These are phyloP conservation scores for Ligdia adustata DNA, from an alignment of 2,888 invertebrate genomes.

Conservation along the genomic window DNA sequence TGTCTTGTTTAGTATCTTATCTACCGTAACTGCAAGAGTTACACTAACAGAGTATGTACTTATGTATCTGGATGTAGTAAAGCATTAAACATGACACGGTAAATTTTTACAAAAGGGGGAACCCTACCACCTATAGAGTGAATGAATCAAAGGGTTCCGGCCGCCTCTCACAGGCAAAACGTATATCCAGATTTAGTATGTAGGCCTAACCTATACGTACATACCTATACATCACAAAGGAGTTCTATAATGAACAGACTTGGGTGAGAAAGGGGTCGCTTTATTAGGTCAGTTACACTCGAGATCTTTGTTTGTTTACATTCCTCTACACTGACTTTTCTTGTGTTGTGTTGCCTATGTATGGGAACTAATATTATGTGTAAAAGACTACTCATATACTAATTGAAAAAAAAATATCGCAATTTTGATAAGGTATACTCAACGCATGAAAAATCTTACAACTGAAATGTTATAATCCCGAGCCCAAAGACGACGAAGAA, in stretches of 20 bases:
- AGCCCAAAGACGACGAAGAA: no score
- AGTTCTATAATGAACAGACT: slow-evolving; percentile 81
- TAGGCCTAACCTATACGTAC: slow-evolving; percentile 9
- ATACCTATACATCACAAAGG: slow-evolving; percentile 71
- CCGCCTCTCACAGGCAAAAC: slow-evolving; percentile 59
- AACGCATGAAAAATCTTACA: no score
- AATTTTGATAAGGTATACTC: no score
- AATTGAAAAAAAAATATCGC: no score
- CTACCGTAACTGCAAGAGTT: no score
- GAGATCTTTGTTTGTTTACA: slow-evolving; percentile 71
- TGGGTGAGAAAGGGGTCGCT: slow-evolving; percentile 77
- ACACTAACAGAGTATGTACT: no score
- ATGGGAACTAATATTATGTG: no score
- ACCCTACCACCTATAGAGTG: neutral
- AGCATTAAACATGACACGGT: no score
- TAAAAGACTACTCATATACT: no score
- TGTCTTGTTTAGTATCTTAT: no score
- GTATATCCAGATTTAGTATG: slow-evolving; percentile 16
- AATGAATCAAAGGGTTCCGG: slow-evolving; percentile 71
- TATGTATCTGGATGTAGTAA: no score
- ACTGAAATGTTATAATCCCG: no score
- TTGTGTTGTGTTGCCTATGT: slow-evolving; percentile 13
- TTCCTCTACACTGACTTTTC: slow-evolving; percentile 38
- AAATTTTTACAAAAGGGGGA: neutral
- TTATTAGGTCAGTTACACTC: slow-evolving; percentile 82